Evolutionary conservation across 1,140 invertebrate genomes (phyloP), one percentile per base, ranked within the genome.

Genomic region (Drosophila melanica): DNA sequence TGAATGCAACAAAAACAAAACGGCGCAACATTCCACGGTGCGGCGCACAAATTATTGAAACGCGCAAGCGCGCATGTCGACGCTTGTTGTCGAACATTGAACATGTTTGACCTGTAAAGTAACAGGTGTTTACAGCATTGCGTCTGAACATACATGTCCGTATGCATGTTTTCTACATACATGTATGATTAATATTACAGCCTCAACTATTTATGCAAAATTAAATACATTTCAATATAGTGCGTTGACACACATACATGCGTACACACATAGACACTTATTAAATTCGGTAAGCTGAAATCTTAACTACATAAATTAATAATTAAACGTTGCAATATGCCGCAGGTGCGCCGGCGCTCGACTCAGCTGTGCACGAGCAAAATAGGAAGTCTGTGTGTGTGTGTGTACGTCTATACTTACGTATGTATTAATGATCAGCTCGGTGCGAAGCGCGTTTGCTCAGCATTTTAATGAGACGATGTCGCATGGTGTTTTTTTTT

Each of bases 401-500:
- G 11, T 48, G 2, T 58, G 10, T 37, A n/a, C 44, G 0, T 53
- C 18, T 45, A 9, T 16, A 4, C 7, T 10, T 23, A 12, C 10
- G 55, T 62, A 47, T 16, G 48, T 35, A 54, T 72, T 53, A 67
- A 72, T 67, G 45, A 67, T 72, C 63, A 37, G 63, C 69, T 45
- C 27, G 53, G 50, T 65, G 70, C 67, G 60, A 66, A 53, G 44
- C 54, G 53, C 58, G 45, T 75, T 70, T 64, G 64, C 66, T 70
- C 63, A 68, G 75, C 79, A 82, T 82, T 79, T 82, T 79, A 82
- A 82, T 82, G 59, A 82, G 71, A 42, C n/a, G 58, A 64, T 75
- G 53, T 64, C 60, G 50, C 48, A 67, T 41, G 23, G 47, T 55
- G 3, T 57, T 23, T 41, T 51, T 41, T 45, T 51, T 78, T 79